Evolutionary conservation across 2,888 invertebrate species (phyloP), one percentile per base, ranked within the genome.

Genomic region (Parnassius apollo): DNA sequence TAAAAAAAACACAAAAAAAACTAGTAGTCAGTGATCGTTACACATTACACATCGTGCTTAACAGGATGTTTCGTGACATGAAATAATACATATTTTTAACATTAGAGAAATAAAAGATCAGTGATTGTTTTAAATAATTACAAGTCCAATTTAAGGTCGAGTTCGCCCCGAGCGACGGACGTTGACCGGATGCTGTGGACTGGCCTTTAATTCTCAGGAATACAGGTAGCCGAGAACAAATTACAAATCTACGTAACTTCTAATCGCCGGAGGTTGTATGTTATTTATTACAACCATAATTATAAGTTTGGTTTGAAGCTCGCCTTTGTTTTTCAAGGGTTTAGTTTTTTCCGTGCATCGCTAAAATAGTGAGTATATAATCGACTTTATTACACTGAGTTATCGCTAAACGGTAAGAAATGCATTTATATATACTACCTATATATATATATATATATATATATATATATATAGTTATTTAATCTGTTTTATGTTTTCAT

Each of bases 211-310:
- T 73, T 76, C 81, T 76, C 75, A 77, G 79, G 80, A 86, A 87
- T 81, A 86, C 87, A 83, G 86, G 89, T 88, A 89, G 88, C 87
- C 69, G 73, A 77, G 75, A 84, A 80, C 82, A 81, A 82, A 88
- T 86, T 84, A 87, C 81, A 81, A 81, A 86, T 85, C 81, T 78
- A 69, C 73, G 77, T 83, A 83, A 88, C 86, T 84, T 80, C 80
- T 71, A 68, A 76, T 75, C 70, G 76, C 82, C 74, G 69, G 71
- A 69, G 73, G 75, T 71, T 69, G 69, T 68, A 72, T 68, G 69
- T 72, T 71, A 73, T 71, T 72, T 72, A 74, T 71, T 69, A 70
- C 65, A 58, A 18, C 57, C 69, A 68, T 69, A 72, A 73, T 74
- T 71, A 72, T 64, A 63, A 50, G 54, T 61, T 65, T 65, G 67